Conservation (phyloP, 1,140 invertebrate species). For the Micrasema minimum region DNA sequence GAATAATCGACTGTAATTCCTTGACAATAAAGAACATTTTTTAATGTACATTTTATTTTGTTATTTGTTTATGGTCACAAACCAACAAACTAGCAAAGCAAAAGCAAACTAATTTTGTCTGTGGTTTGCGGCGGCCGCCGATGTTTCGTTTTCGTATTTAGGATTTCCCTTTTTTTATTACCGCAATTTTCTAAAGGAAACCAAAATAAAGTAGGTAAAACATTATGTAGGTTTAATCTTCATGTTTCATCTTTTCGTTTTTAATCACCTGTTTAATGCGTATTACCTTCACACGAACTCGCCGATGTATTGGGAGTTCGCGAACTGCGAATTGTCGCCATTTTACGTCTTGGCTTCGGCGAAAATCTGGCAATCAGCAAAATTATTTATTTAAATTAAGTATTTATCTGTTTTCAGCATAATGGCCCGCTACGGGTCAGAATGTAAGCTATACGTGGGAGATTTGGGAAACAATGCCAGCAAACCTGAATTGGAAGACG, state of each 20-base stretch:
- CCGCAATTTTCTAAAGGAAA: constrained; percentile 6
- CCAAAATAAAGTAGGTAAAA: background rate
- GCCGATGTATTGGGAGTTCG: too few species aligned
- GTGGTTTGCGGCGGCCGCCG: constrained; percentile 25
- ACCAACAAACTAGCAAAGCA: too few species aligned
- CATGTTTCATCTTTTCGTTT: constrained; percentile 8
- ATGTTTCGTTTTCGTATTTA: constrained; percentile 16
- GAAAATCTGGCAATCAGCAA: background rate
- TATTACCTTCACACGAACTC: too few species aligned
- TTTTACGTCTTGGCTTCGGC: constrained; percentile 7
- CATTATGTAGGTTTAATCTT: background rate
- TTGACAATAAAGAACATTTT: too few species aligned
- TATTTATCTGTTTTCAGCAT: constrained; percentile 31
- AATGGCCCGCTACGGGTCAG: constrained; percentile 83
- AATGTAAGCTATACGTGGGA: constrained; percentile 97
- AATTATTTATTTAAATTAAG: too few species aligned
- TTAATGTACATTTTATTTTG: too few species aligned
- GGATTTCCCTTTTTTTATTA: constrained; percentile 14
- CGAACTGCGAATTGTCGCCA: constrained; percentile 10
- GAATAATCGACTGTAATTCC: too few species aligned
- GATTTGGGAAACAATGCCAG: constrained; percentile 90
- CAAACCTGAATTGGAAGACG: constrained; percentile 91
- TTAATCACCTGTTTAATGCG: too few species aligned
- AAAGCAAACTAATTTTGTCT: too few species aligned
- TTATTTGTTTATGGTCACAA: too few species aligned